Evolutionary conservation across 2,797 vertebrate genomes (phyloP), one percentile per base, ranked within the genome.

Genomic region (Sebastes nivosus): DNA sequence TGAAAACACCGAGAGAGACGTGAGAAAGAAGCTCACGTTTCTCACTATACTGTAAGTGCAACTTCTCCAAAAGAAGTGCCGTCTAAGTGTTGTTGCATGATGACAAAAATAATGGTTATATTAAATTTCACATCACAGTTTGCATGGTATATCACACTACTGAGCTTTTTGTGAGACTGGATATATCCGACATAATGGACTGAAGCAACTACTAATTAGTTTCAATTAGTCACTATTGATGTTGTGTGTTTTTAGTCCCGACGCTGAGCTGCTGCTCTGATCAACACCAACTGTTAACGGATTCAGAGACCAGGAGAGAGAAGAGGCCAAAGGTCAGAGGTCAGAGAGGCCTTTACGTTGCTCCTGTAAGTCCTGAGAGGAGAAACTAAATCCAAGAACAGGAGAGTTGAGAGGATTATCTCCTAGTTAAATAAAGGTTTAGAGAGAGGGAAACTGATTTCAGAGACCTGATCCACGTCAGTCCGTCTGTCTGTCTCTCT

Each of bases 241-340:
- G 77, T 80, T 82, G 74, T 52, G 60, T 72, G 73, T 61, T 71
- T 78, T 70, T 18, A 18, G 66, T 46, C 16, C 63, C 82, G 63
- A 67, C 32, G 11, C 80, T 10, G 79, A 79, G 50, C 52, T 32
- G 34, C 42, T 30, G 66, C 46, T 75, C 8, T 5, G 34, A 58
- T 66, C 57, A 67, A 32, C 22, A 57, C 8, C 13, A 84, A 77
- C 64, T 42, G 61, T 81, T 12, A 77, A 65, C 18, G 59, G 10
- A 8, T 36, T 29, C n/a, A 57, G 36, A 38, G 36, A 38, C 5
- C 2, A 50, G 34, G 24, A 34, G 22, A 36, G 18, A 10, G 8
- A 67, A 58, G 34, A 42, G 2, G 0, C 2, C 12, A 38, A 14
- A 67, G 57, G 57, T 63, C 32, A 29, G 4, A 64, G 63, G 71